Evolutionary conservation across 2,113 vertebrate genomes (phyloP), one percentile per base, ranked within the genome.

Genomic region (Balaenoptera acutorostrata): DNA sequence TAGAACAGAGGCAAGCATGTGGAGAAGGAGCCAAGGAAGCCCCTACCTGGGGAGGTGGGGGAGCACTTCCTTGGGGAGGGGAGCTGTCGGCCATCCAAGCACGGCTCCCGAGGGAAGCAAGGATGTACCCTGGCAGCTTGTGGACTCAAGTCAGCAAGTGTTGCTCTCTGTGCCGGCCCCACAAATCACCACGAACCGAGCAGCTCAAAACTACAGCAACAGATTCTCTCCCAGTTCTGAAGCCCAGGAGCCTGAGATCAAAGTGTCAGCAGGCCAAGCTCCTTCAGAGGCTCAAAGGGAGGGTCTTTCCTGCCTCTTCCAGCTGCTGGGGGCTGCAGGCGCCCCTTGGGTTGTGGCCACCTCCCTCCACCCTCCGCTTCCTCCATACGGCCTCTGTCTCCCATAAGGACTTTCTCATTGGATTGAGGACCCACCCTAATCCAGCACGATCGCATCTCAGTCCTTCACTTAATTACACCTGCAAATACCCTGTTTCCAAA

Each of bases 1-100:
- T 25, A n/a, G 27, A 64, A 18, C 33, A 3, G 44, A 61, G 39
- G n/a, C 0, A 2, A n/a, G 41, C 15, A 0, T 4, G 23, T 11
- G 44, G 46, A 20, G 52, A 59, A 15, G 69, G 31, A 36, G 11
- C 33, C 23, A 64, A 4, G 2, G 55, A 31, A 13, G 61, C n/a
- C 10, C 0, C 18, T 27, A 33, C 12, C 0, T 7, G 5, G 33
- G 41, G 14, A 21, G 20, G 8, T 1, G 14, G n/a, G 59, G 36
- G 8, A 25, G 1, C 3, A 0, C 61, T 52, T 59, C 86, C 46
- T 74, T 6, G 41, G 36, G 9, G 13, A 23, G 2, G 39, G 3
- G 2, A 0, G 2, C 0, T 17, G 9, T 25, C 4, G 49, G 46
- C 39, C 69, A 3, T n/a, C 90, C 66, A 31, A 1, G 41, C 69